Conservation (phyloP, 2,113 vertebrate genomes). For the Amphilophus citrinellus region DNA sequence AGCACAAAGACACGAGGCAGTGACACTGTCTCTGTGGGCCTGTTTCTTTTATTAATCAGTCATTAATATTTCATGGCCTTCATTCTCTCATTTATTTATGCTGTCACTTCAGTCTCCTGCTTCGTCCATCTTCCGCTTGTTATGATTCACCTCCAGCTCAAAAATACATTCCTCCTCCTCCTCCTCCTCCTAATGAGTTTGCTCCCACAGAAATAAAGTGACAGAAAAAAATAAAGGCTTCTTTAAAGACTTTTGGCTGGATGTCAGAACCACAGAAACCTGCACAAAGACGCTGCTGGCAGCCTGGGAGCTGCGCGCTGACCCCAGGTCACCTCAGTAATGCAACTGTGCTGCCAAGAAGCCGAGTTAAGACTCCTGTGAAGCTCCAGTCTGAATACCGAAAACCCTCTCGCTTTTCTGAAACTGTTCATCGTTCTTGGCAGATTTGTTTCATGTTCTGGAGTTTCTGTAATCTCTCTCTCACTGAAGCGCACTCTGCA, state of each 20-base stretch:
- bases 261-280: background rate
- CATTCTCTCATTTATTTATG: background rate
- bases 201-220: background rate
- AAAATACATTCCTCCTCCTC: rapidly evolving
- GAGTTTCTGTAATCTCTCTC: background rate
- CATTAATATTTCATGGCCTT: background rate
- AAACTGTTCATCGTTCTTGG: background rate
- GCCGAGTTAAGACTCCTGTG: background rate
- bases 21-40: background rate
- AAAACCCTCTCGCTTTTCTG: background rate
- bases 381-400: background rate
- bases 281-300: background rate
- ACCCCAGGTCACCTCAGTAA: background rate
- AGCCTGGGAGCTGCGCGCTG: background rate
- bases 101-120: background rate
- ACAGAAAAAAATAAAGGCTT: background rate
- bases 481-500: too few species aligned
- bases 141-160: background rate
- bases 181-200: background rate
- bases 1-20: background rate
- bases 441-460: background rate
- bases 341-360: background rate
- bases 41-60: background rate
- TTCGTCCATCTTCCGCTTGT: background rate
- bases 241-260: background rate